phyloP scores from a whole-genome alignment of 2,888 invertebrate genomes.

The Crepidodera aurea region DNA sequence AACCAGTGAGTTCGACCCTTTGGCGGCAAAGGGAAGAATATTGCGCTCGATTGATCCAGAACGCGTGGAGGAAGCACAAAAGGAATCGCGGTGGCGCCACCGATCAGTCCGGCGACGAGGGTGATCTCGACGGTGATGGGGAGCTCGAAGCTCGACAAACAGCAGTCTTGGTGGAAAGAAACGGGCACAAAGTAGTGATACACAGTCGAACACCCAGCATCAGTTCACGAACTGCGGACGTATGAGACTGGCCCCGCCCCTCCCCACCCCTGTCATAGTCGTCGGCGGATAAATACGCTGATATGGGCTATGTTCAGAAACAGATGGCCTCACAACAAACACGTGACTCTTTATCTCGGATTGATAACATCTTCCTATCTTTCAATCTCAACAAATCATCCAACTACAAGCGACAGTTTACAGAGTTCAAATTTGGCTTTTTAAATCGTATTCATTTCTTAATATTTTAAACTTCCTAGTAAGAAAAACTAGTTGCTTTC shows the following conservation, averaged over 20 bases:
- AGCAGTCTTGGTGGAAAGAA: slow-evolving; percentile 86
- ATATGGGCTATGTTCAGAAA: slow-evolving; percentile 44
- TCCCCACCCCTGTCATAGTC: slow-evolving; percentile 65
- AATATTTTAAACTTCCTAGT: not conserved
- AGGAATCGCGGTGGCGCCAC: slow-evolving; percentile 69
- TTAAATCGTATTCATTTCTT: not conserved
- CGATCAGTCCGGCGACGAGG: slow-evolving; percentile 66
- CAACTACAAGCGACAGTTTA: not conserved
- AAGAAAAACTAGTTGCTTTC: not conserved
- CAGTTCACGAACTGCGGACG: slow-evolving; percentile 84
- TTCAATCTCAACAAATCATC: not conserved
- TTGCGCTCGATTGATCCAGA: slow-evolving; percentile 94
- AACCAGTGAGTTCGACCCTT: slow-evolving; percentile 92
- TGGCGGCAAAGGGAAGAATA: slow-evolving; percentile 97
- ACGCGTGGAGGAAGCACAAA: slow-evolving; percentile 91
- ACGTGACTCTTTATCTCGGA: slow-evolving; percentile 52
- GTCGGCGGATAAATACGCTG: slow-evolving; percentile 26
- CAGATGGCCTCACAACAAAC: slow-evolving; percentile 49
- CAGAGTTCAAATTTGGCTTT: not conserved
- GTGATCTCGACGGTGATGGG: slow-evolving; percentile 59
- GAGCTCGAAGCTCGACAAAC: slow-evolving; percentile 69
- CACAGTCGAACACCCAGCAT: slow-evolving; percentile 87
- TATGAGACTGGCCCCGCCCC: slow-evolving; percentile 81
- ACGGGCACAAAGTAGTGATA: slow-evolving; percentile 90
- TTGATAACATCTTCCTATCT: slow-evolving; percentile 40